Conservation (phyloP, 2,113 vertebrate species). For the Xiphophorus hellerii region DNA sequence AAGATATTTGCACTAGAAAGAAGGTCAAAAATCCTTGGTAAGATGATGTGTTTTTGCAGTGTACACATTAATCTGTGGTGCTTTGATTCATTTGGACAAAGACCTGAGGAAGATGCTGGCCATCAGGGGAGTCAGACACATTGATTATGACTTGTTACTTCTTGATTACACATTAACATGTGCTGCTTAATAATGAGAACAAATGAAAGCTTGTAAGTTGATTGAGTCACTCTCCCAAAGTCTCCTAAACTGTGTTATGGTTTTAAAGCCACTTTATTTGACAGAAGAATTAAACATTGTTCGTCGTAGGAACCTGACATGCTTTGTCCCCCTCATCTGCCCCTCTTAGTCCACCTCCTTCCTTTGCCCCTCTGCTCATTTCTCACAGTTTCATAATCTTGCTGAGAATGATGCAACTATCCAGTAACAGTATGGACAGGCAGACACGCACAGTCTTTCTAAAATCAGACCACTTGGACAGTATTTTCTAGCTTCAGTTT, state of each 20-base stretch:
- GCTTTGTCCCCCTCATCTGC: constrained; percentile 18
- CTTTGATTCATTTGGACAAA: not conserved
- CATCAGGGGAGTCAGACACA: constrained; percentile 20
- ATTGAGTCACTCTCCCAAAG: constrained; percentile 16
- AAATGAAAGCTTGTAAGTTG: constrained; percentile 12
- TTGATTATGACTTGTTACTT: constrained; percentile 12
- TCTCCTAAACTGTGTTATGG: constrained; percentile 17
- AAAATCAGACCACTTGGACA: constrained; percentile 12
- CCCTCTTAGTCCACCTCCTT: not conserved
- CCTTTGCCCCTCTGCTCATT: constrained; percentile 31
- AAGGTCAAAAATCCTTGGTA: too few relatives aligned
- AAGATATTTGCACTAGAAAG: too few relatives aligned
- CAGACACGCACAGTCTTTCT: constrained; percentile 4
- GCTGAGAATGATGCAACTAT: constrained; percentile 74
- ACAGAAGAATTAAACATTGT: constrained; percentile 27
- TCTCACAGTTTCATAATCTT: constrained; percentile 66
- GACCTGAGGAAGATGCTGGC: not conserved
- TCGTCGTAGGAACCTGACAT: constrained; percentile 21
- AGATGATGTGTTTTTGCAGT: too few relatives aligned
- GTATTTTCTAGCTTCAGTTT: constrained; percentile 19
- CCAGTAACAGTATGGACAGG: constrained; percentile 57
- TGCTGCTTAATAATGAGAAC: constrained; percentile 12
- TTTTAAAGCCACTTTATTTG: constrained; percentile 11
- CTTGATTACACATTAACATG: constrained; percentile 20
- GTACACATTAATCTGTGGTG: not conserved